A percentile compares a stretch with the other conserved stretches of the same genome.
These are phyloP conservation scores for Macrobrachium nipponense DNA, from an alignment of 1,140 invertebrate species.

Conservation along the genomic window DNA sequence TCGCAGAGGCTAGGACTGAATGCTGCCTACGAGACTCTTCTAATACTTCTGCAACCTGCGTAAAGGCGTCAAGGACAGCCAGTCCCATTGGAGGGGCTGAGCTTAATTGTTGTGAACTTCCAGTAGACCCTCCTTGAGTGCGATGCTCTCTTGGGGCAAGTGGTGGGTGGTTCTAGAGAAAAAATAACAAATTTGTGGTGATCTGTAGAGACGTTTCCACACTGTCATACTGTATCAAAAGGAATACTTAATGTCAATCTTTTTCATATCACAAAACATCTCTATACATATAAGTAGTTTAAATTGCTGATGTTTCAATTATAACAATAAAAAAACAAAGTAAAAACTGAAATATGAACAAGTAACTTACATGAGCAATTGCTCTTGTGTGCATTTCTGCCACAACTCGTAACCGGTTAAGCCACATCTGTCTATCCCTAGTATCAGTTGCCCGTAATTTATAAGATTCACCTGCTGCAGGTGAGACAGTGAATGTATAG, in stretches of 20 bases:
- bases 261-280: neutral
- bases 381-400: conserved; percentile 80
- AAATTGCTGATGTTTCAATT: neutral
- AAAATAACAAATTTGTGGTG: neutral
- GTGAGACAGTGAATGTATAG: conserved; percentile 93
- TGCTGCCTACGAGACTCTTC: conserved; percentile 72
- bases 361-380: conserved; percentile 69
- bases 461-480: conserved; percentile 75
- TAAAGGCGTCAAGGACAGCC: conserved; percentile 74
- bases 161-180: conserved; percentile 71
- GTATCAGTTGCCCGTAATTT: conserved; percentile 90
- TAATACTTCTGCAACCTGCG: conserved; percentile 73
- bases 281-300: too few species aligned
- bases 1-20: conserved; percentile 70
- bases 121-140: conserved; percentile 61
- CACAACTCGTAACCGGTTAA: conserved; percentile 86
- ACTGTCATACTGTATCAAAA: neutral
- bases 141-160: conserved; percentile 72
- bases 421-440: conserved; percentile 93
- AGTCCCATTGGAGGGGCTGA: conserved; percentile 65
- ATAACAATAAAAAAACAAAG: neutral
- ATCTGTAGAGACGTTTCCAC: neutral
- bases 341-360: neutral
- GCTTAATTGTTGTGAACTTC: conserved; percentile 7
- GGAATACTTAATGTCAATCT: neutral